A percentile compares a stretch with the other conserved stretches of the same genome.
phyloP scores from a whole-genome alignment of 2,797 vertebrate genomes.

The Gymnopithys bicolor region DNA sequence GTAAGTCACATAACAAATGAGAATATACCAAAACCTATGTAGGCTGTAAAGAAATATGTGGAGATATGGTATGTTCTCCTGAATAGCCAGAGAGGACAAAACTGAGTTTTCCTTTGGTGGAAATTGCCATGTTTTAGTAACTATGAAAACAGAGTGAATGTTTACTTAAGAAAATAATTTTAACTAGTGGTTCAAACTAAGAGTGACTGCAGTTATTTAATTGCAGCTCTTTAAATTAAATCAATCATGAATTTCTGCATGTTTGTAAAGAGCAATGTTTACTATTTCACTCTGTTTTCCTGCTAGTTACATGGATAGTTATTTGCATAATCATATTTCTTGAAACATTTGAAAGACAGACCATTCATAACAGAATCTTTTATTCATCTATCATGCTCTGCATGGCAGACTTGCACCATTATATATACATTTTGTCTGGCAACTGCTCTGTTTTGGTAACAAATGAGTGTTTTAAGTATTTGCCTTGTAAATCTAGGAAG shows the following conservation, averaged over 20 bases:
- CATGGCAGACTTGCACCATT: background rate
- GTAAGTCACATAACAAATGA: background rate
- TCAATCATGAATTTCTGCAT: background rate
- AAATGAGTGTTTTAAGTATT: background rate
- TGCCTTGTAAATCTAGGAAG: background rate
- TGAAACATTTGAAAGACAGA: background rate
- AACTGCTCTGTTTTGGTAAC: background rate
- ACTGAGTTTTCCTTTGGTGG: background rate
- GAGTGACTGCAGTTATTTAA: background rate
- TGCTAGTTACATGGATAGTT: background rate
- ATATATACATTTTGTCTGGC: background rate
- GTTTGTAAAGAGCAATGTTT: background rate
- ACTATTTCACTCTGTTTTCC: background rate
- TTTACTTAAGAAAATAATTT: background rate
- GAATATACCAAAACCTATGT: background rate
- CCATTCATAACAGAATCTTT: rapidly evolving
- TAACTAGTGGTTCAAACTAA: background rate
- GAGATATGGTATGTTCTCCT: background rate
- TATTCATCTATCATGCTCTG: background rate
- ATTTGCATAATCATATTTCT: background rate
- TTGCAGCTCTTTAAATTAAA: background rate
- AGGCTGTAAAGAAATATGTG: background rate
- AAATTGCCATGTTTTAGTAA: background rate
- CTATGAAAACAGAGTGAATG: background rate
- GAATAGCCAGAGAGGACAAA: background rate